Base-by-base conservation (phyloP, 2,797 vertebrate species). In the Onychomys leucogaster region DNA sequence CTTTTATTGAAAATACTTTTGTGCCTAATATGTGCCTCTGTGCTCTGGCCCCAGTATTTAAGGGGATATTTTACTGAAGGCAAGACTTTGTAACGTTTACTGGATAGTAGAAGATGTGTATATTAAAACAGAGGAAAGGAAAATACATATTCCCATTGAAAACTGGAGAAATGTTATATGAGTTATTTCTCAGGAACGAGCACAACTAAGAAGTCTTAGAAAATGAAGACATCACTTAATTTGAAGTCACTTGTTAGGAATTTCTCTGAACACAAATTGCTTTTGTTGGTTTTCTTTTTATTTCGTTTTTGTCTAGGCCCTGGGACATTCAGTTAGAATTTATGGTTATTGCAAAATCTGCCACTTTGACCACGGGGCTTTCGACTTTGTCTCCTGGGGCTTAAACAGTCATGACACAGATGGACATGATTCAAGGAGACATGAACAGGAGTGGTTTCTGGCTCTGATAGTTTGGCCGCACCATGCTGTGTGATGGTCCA, bases 1-100 rank as follows among this genome's bases (percentile, higher is more conserved):
- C 37, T 92, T 82, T 96, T 57, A 77, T 86, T 86, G 61, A 84
- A 82, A 77, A 52, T 57, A 46, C 34, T 59, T 86, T 89, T 88
- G 32, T 37, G 85, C 29, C 34, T 16, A 67, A 82, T 7, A 27
- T 32, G 8, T n/a, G 8, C 43, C 73, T 23, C 25, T 29, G 8
- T 21, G 25, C 2, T 86, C 23, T 83, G 29, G 29, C 37, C 63
- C 2, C n/a, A 29, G n/a, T 27, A 94, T 91, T 76, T 77, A 32
- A 73, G 52, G 29, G 75, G 59, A 34, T 88, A 73, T 41, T 57
- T 91, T 91, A 41, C 37, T 69, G 23, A 88, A 57, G n/a, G 41
- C 25, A 59, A 69, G 77, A 57, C 63, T 73, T 52, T 41, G n/a
- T 3, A 17, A 37, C 23, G n/a, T 69, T n/a, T 65, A 5, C 37